Base-by-base conservation (phyloP, 2,888 invertebrate species). In the Dasypogon diadema region DNA sequence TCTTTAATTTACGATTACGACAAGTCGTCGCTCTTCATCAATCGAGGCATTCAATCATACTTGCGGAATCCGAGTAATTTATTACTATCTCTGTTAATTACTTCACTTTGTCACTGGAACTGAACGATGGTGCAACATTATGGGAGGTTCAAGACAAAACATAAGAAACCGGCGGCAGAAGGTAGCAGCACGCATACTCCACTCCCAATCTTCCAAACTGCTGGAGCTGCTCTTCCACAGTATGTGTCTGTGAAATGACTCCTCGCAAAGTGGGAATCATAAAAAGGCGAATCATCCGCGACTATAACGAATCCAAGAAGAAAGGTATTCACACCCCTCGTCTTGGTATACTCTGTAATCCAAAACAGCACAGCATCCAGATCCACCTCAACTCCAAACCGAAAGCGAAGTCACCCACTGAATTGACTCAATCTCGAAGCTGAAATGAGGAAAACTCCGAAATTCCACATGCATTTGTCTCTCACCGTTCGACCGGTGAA, bases 401-500 rank as follows among this genome's bases (percentile, higher is more conserved):
- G 12, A 42, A 12, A 42, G n/a, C 58, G 46, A n/a, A 46, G 65
- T 42, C 51, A 65, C 65, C 65, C 65, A 65, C 65, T 60, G 60
- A 37, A 60, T 42, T 46, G 46, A 22, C 46, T 60, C 60, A 60
- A 18, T 60, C 37, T 60, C 37, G 60, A 60, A 30, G 22, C 42
- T 46, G 65, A 65, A 65, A 65, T 65, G 46, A 65, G 65, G 65
- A 48, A 65, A 65, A 48, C 65, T 46, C 46, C 46, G 46, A 46
- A 65, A 16, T 65, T 65, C 65, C 46, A 46, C 55, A 14, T 56
- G 72, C 72, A 73, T 73, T 73, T 56, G 72, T 73, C 56, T 73
- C 37, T 73, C 72, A 73, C 56, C 72, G 72, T 73, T 56, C 56
- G 24, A 51, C 37, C 72, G 72, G 72, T 73, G 72, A 73, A 56